Percentiles rank a stretch among this genome's conserved stretches.
phyloP scores from a whole-genome alignment of 2,888 invertebrate species.

The Melanophora roralis region DNA sequence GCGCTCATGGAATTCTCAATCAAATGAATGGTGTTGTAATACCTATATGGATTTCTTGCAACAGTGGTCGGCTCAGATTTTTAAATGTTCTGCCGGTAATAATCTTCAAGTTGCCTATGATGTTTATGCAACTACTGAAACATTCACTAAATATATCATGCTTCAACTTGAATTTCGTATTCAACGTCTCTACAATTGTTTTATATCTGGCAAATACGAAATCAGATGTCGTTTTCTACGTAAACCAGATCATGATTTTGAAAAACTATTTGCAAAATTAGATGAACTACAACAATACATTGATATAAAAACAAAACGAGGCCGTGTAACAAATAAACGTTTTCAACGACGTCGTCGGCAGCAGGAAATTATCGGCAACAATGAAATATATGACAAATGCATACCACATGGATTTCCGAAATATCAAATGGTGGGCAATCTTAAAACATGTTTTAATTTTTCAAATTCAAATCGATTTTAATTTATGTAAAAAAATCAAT shows the following conservation, averaged over 20 bases:
- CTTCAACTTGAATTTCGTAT: slow-evolving; percentile 72
- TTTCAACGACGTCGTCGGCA: slow-evolving; percentile 36
- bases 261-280: slow-evolving; percentile 68
- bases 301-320: slow-evolving; percentile 70
- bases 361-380: neutral
- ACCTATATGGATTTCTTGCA: slow-evolving; percentile 71
- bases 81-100: slow-evolving; percentile 67
- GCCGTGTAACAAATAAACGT: slow-evolving; percentile 62
- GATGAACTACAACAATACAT: slow-evolving; percentile 72
- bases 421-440: slow-evolving; percentile 66
- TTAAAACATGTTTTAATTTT: slow-evolving; percentile 67
- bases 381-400: slow-evolving; percentile 62
- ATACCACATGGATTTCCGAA: slow-evolving; percentile 70
- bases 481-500: neutral
- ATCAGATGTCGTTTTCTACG: slow-evolving; percentile 71
- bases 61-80: slow-evolving; percentile 68
- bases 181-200: slow-evolving; percentile 72
- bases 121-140: slow-evolving; percentile 71
- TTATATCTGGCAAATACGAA: slow-evolving; percentile 68
- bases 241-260: slow-evolving; percentile 71
- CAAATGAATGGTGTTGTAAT: slow-evolving; percentile 66
- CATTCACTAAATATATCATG: slow-evolving; percentile 70
- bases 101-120: slow-evolving; percentile 69
- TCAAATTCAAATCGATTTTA: slow-evolving; percentile 13
- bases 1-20: slow-evolving; percentile 64